These are phyloP conservation scores for Bathynomus jamesi DNA, from an alignment of 1,140 invertebrate genomes.

Conservation along the genomic window DNA sequence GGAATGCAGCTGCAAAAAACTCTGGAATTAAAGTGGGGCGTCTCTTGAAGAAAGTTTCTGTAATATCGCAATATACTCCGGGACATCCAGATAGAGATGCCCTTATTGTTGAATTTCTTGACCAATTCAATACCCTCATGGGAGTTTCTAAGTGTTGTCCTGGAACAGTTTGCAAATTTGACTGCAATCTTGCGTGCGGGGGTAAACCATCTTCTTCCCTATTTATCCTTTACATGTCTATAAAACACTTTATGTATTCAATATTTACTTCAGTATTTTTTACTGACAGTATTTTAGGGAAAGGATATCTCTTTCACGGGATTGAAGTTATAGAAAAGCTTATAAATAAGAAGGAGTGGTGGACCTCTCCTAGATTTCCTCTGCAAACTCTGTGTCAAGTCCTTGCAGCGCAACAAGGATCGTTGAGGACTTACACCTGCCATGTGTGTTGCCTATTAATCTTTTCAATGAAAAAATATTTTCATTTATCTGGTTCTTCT, in stretches of 20 bases:
- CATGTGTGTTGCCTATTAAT: conserved; percentile 52
- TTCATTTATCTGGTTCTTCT: conserved; percentile 46
- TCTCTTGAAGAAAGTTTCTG: conserved; percentile 42
- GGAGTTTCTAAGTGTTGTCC: conserved; percentile 42
- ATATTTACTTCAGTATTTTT: conserved; percentile 43
- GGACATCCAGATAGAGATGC: conserved; percentile 44
- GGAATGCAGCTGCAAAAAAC: conserved; percentile 45
- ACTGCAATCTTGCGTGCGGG: conserved; percentile 38
- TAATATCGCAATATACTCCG: conserved; percentile 42
- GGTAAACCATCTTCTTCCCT: conserved; percentile 44
- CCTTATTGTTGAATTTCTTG: conserved; percentile 43
- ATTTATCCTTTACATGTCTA: conserved; percentile 44
- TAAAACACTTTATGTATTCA: no score
- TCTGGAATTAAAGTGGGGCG: conserved; percentile 43
- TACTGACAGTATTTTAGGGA: no score
- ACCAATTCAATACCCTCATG: conserved; percentile 44
- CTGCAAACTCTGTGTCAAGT: conserved; percentile 44
- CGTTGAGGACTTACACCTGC: conserved; percentile 44
- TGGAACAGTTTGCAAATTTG: conserved; percentile 39
- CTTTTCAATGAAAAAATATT: conserved; percentile 53
- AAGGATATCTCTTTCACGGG: conserved; percentile 42
- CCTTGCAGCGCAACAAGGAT: conserved; percentile 43
- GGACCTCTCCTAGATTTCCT: conserved; percentile 44
- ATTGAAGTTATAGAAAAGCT: conserved; percentile 41
- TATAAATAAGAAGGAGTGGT: conserved; percentile 41